A percentile compares a stretch with the other conserved stretches of the same genome.
These are phyloP conservation scores for Caenorhabditis sp. DNA, from an alignment of 2,888 invertebrate species.

Conservation along the genomic window DNA sequence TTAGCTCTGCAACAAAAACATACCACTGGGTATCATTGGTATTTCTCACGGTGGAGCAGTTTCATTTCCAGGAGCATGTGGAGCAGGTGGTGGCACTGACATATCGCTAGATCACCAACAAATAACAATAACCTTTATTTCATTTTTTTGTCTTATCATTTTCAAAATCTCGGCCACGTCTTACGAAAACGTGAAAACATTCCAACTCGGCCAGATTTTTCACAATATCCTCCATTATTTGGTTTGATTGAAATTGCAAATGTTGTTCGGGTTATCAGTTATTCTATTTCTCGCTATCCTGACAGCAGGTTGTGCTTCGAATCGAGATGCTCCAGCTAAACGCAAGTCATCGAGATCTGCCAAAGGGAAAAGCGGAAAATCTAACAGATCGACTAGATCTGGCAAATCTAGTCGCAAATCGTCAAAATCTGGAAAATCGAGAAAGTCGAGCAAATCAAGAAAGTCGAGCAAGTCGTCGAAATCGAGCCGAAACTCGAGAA, in stretches of 20 bases:
- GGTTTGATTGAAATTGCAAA: neutral
- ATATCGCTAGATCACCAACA: neutral
- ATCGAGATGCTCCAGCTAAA: slow-evolving; percentile 6
- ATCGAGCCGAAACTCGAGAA: neutral
- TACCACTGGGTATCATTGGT: neutral
- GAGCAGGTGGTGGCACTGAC: neutral
- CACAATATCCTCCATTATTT: neutral
- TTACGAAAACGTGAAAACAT: too few relatives aligned
- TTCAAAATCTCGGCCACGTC: neutral
- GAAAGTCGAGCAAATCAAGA: slow-evolving; percentile 6
- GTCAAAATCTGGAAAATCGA: slow-evolving; percentile 11
- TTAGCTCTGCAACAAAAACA: neutral
- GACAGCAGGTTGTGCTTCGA: slow-evolving; percentile 4
- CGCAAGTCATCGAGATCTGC: slow-evolving; percentile 14
- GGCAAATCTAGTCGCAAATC: too few relatives aligned
- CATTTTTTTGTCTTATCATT: neutral
- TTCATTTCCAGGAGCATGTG: neutral
- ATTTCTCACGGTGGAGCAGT: neutral
- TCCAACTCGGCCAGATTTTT: neutral
- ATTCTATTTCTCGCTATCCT: neutral
- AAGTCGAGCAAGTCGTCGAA: slow-evolving; percentile 8
- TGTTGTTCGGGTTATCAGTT: neutral
- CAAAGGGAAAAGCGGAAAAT: neutral
- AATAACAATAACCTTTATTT: neutral
- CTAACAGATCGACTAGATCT: slow-evolving; percentile 1